Base-by-base conservation (phyloP, 30 jellyfish, hydroid and myxozoan species). In the Calvadosia cruxmelitensis region DNA sequence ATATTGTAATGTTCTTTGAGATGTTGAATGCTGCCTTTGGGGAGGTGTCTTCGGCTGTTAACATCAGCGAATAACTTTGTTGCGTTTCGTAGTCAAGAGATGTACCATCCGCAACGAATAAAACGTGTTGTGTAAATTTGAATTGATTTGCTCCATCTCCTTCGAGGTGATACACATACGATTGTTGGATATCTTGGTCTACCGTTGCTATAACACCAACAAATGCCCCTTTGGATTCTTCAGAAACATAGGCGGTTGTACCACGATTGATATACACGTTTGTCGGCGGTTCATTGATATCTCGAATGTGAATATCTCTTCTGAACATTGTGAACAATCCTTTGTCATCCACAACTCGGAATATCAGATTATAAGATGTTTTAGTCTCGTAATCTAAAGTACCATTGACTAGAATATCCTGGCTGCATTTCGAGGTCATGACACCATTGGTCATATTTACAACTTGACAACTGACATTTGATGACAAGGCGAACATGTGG, bases 231-330 rank as follows among this genome's bases (percentile, higher is more conserved):
- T 63, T 73, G n/a, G 69, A 20, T 5, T 42, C 20, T 42, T 42
- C 57, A 42, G 57, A 10, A 42, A 42, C 20, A 42, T 10, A 42
- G 15, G 20, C 20, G 10, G 57, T 5, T 5, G 57, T 42, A 42
- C 20, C 20, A 5, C 20, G 57, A 42, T 42, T 42, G 10, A 42
- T 42, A 5, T 42, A 5, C 10, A 42, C 13, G 25, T 74, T 72
- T 12, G 78, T 78, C 31, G 96, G 96, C 2, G 96, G 83, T 53
- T 86, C 96, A 62, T 86, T 86, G 12, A 86, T 76, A 50, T 86
- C 96, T 24, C 65, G 49, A 31, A 86, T 92, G 83, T 78, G 16
- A 16, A 29, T 28, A 72, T 5, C 20, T 42, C 57, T 42, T 42
- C 20, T 42, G 57, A 42, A 42, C 20, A 20, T 5, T 10, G 15